These are phyloP conservation scores for Montipora sp. DNA, from an alignment of 64 coral and sea anemone genomes.

Conservation along the genomic window DNA sequence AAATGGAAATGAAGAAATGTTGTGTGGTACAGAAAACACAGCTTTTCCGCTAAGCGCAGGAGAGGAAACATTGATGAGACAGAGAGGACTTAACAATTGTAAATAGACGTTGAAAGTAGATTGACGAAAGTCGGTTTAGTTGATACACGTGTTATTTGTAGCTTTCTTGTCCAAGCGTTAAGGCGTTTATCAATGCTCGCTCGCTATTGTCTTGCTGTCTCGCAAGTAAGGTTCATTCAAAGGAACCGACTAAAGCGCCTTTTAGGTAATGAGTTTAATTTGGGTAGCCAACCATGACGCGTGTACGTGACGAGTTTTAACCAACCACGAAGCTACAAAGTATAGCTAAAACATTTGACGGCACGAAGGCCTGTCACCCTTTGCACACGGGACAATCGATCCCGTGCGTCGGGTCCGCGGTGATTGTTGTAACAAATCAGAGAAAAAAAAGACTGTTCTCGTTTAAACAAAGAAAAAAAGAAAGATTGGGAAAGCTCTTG, in stretches of 20 bases:
- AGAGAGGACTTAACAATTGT: background rate
- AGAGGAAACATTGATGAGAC: background rate
- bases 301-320: background rate
- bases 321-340: background rate
- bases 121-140: background rate
- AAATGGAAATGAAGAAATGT: no score
- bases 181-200: background rate
- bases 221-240: background rate
- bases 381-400: background rate
- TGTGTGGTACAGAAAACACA: background rate
- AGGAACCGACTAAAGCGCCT: background rate
- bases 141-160: background rate
- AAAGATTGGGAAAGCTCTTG: background rate
- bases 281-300: background rate
- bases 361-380: no score
- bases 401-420: background rate
- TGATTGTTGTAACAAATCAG: background rate
- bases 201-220: background rate
- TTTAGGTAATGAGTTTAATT: background rate
- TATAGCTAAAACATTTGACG: no score
- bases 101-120: conserved; percentile 14
- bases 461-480: background rate
- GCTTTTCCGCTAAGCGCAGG: background rate
- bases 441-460: background rate
- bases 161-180: background rate